Evolutionary conservation across 2,797 vertebrate species (phyloP), one percentile per base, ranked within the genome.

Genomic region (Selene dorsalis): DNA sequence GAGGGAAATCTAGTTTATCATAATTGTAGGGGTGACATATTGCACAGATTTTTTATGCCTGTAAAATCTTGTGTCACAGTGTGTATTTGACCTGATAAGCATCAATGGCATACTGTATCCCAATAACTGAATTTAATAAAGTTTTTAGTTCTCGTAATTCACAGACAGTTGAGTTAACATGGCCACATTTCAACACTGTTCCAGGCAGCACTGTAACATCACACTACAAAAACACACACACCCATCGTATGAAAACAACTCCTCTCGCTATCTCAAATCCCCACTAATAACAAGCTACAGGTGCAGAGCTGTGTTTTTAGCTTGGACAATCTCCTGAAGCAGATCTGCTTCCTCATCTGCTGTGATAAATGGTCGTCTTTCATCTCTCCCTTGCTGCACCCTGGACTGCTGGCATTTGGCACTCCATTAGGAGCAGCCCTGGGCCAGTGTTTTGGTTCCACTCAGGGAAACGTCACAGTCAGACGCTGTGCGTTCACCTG

Each of bases 361-460:
- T 16, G 22, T 79, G 85, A 92, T 85, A 87, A 93, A 94, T 86
- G 77, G 58, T 48, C 26, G 78, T 91, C 92, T 91, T 92, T 93
- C 90, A 89, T 89, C 88, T 75, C 80, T 67, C 50, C 62, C 78
- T 85, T 17, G 41, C 69, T 82, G 67, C 22, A 4, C 58, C 57
- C 56, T 11, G 4, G 70, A 76, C 85, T 72, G 81, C 58, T 88
- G 90, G 80, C 87, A 89, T 82, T 84, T 84, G 80, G 77, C 84
- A 68, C 84, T 81, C 77, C 90, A 86, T 93, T 89, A 86, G 85
- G 75, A 80, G 71, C 58, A 3, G 77, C 77, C 75, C 64, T 18
- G 62, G 77, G 82, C 55, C 48, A 30, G 81, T 87, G 87, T 87
- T 92, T 91, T 85, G 82, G 84, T 90, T 90, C 69, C 83, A 86